These are phyloP conservation scores for Neolamprologus hecqui DNA, from an alignment of 2,113 vertebrate genomes.

Conservation along the genomic window DNA sequence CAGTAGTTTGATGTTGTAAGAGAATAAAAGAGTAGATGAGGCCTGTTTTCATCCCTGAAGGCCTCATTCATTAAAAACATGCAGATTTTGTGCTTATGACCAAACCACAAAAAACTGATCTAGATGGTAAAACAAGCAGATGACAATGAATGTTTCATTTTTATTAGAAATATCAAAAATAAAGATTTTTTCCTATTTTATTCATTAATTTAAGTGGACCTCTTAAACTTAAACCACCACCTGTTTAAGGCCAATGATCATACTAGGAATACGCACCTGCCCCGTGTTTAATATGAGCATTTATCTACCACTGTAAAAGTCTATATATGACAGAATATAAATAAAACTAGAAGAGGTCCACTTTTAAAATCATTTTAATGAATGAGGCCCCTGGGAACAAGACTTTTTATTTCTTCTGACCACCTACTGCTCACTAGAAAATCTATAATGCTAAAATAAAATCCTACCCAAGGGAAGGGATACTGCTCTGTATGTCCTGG, in stretches of 20 bases:
- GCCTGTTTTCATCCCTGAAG: not conserved
- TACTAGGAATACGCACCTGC: not conserved
- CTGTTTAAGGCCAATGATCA: not conserved
- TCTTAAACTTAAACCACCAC: not conserved
- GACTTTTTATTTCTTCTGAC: not conserved
- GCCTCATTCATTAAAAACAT: constrained; percentile 23
- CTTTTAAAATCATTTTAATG: not conserved
- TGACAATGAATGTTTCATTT: not conserved
- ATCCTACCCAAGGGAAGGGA: not conserved
- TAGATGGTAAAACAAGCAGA: not conserved
- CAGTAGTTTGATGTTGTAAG: constrained; percentile 3
- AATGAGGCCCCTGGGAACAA: constrained; percentile 14
- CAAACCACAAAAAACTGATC: not conserved
- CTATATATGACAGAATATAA: not conserved
- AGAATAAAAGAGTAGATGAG: constrained; percentile 27
- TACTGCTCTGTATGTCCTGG: not conserved
- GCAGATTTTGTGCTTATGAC: constrained; percentile 27
- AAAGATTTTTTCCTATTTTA: not conserved
- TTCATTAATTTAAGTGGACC: not conserved
- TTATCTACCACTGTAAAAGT: not conserved
- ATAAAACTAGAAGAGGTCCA: not conserved
- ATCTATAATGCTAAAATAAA: not conserved
- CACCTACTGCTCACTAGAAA: not conserved
- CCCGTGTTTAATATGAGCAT: not conserved
- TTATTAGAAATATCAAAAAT: not conserved